Conservation (phyloP, 2,888 invertebrate genomes). For the Nephrocerus scutellatus region DNA sequence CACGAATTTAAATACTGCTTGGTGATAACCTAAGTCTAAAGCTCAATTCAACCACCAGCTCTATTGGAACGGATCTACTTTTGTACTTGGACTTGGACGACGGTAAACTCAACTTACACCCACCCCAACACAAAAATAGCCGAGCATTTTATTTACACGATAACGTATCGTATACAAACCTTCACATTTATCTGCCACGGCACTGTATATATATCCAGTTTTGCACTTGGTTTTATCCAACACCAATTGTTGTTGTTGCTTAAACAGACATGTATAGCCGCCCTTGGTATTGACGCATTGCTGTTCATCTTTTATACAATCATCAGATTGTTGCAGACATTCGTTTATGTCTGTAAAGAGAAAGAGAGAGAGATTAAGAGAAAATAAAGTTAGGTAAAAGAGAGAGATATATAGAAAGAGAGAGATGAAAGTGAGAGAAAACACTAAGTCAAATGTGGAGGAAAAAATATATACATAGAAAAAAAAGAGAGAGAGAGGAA, state of each 20-base stretch:
- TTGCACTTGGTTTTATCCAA: conserved; percentile 54
- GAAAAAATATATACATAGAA: neutral
- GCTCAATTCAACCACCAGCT: too few species aligned
- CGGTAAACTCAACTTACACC: too few species aligned
- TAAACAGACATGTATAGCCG: conserved; percentile 62
- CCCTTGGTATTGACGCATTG: conserved; percentile 67
- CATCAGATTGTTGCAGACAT: conserved; percentile 57
- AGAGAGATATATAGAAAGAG: neutral
- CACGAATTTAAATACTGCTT: too few species aligned
- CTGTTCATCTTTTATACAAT: conserved; percentile 60
- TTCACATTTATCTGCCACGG: too few species aligned
- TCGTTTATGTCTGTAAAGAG: conserved; percentile 73
- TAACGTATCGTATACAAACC: too few species aligned
- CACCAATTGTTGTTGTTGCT: conserved; percentile 49
- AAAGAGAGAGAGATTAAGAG: conserved; percentile 11
- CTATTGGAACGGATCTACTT: neutral
- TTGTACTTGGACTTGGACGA: too few species aligned
- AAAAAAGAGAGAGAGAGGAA: neutral
- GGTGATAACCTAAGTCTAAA: too few species aligned
- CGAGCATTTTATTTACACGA: too few species aligned
- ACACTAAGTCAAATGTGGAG: neutral
- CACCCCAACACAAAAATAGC: too few species aligned
- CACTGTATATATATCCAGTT: too few species aligned
- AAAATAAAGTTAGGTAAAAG: neutral
- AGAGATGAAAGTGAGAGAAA: neutral